These are phyloP conservation scores for Aplodontia rufa DNA, from an alignment of 2,113 vertebrate genomes.

Conservation along the genomic window DNA sequence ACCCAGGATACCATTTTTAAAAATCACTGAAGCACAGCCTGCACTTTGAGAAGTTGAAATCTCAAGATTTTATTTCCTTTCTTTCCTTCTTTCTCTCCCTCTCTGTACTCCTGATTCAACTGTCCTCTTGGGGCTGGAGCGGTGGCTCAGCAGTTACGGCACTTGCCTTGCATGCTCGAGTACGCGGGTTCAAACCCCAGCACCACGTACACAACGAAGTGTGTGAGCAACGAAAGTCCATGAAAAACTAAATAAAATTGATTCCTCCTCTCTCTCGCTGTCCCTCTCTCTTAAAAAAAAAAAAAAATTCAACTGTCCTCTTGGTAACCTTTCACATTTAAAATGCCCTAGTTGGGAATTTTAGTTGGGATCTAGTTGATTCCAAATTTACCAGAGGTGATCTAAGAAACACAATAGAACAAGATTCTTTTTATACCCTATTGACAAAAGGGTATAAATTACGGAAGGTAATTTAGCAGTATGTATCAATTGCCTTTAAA, in stretches of 20 bases:
- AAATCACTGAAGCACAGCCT: not conserved
- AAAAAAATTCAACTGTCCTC: not conserved
- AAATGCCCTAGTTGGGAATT: no score
- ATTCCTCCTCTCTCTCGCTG: no score
- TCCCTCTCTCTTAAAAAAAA: no score
- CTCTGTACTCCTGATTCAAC: not conserved
- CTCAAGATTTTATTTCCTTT: not conserved
- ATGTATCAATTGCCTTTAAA: not conserved
- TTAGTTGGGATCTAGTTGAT: no score
- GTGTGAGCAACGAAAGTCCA: no score
- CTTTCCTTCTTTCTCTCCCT: not conserved
- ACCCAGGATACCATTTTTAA: rapidly evolving
- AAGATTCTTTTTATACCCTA: not conserved
- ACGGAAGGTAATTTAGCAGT: not conserved
- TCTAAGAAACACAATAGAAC: not conserved
- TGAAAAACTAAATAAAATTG: no score
- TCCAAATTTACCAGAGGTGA: not conserved
- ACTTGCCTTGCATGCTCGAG: no score
- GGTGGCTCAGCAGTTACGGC: no score
- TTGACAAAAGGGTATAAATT: not conserved
- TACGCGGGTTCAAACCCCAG: no score
- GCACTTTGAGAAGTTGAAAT: not conserved
- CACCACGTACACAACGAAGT: no score
- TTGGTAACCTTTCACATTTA: not conserved
- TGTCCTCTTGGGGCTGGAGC: not conserved